Percentiles rank a stretch among this genome's conserved stretches.
Conservation (phyloP, 2,888 invertebrate genomes). For the Corbicula japonica region DNA sequence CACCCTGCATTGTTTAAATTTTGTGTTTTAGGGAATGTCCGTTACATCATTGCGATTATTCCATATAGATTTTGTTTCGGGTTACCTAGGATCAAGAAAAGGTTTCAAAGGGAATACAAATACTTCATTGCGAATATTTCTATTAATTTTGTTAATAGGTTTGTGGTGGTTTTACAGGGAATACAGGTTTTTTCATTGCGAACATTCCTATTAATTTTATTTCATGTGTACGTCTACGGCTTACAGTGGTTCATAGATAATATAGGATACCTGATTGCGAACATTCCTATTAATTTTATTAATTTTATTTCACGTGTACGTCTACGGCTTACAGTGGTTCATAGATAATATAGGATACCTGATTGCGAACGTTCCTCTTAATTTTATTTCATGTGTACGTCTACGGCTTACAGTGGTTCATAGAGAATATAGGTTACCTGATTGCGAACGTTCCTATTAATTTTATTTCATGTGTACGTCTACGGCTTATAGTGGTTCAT, state of each 20-base stretch:
- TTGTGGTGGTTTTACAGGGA: conserved; percentile 61
- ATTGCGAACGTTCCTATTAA: conserved; percentile 62
- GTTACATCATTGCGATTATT: too few relatives aligned
- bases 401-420: conserved; percentile 68
- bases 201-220: conserved; percentile 46
- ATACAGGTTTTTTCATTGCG: conserved; percentile 64
- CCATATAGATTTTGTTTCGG: too few relatives aligned
- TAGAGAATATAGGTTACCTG: conserved; percentile 64
- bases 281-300: conserved; percentile 38
- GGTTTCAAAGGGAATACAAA: too few relatives aligned
- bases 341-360: conserved; percentile 67
- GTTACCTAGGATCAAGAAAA: too few relatives aligned
- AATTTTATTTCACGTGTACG: conserved; percentile 68
- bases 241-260: conserved; percentile 62
- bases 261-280: conserved; percentile 65
- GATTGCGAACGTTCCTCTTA: too few relatives aligned
- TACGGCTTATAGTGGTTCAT: conserved; percentile 73
- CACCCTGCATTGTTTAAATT: too few relatives aligned
- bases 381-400: conserved; percentile 73
- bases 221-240: conserved; percentile 74
- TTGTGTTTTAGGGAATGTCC: too few relatives aligned
- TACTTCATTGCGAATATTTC: too few relatives aligned
- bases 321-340: conserved; percentile 72
- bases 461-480: conserved; percentile 64
- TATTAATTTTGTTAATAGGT: too few relatives aligned